These are phyloP conservation scores for Brachypterus glaber DNA, from an alignment of 2,888 invertebrate genomes.

Conservation along the genomic window DNA sequence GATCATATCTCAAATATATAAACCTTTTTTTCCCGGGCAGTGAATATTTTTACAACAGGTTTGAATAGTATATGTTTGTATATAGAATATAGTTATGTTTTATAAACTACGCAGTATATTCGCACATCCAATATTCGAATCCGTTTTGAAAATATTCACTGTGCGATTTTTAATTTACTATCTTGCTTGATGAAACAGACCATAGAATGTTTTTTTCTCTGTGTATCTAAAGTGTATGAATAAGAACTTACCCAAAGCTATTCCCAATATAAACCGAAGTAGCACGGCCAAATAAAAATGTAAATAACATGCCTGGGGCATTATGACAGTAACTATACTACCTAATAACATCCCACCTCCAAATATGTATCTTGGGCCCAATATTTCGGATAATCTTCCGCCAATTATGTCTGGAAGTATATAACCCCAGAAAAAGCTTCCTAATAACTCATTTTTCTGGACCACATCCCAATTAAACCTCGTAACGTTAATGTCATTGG, in stretches of 20 bases:
- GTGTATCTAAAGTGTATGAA: not conserved
- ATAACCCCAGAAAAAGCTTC: slow-evolving; percentile 12
- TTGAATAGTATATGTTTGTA: too few relatives aligned
- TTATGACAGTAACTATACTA: slow-evolving; percentile 1
- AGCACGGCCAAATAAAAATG: not conserved
- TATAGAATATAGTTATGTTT: too few relatives aligned
- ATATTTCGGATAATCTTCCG: slow-evolving; percentile 10
- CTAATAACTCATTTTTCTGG: slow-evolving; percentile 10
- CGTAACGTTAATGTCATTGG: not conserved
- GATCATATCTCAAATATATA: too few relatives aligned
- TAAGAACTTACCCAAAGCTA: not conserved
- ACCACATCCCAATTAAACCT: slow-evolving; percentile 8
- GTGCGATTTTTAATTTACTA: too few relatives aligned
- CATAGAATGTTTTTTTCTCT: slow-evolving; percentile 3
- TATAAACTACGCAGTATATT: too few relatives aligned
- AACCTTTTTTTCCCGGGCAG: too few relatives aligned
- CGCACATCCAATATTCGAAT: too few relatives aligned
- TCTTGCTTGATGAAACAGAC: too few relatives aligned
- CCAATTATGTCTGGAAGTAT: slow-evolving; percentile 9
- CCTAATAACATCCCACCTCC: slow-evolving; percentile 3
- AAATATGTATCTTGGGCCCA: slow-evolving; percentile 7
- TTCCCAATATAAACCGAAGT: not conserved
- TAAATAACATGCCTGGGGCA: not conserved
- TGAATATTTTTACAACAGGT: too few relatives aligned
- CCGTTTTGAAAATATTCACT: too few relatives aligned